Evolutionary conservation across 2,888 invertebrate species (phyloP).

Genomic region (Dicyrtomina minuta): DNA sequence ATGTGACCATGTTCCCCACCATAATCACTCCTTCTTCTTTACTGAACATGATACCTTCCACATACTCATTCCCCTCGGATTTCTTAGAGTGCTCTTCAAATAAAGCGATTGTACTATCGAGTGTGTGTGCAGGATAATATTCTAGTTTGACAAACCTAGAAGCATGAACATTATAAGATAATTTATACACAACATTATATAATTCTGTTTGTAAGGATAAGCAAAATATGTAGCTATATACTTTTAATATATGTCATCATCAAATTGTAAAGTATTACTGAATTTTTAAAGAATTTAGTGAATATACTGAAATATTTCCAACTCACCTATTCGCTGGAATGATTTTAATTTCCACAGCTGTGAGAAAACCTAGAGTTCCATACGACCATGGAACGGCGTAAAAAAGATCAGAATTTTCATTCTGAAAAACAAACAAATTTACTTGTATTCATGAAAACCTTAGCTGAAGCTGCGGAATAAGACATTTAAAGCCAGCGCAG

Average conservation of each 20-base stretch:
- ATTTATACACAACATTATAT: too few species aligned
- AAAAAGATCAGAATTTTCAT: conserved; percentile 71
- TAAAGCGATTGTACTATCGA: conserved; percentile 60
- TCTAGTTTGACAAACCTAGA: conserved; percentile 65
- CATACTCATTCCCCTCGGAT: conserved; percentile 66
- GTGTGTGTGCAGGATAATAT: conserved; percentile 65
- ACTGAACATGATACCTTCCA: conserved; percentile 71
- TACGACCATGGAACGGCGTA: conserved; percentile 82
- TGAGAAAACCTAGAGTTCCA: conserved; percentile 79
- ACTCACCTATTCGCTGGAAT: conserved; percentile 67
- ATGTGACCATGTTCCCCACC: conserved; percentile 70
- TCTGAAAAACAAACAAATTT: conserved; percentile 57
- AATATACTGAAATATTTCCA: not conserved
- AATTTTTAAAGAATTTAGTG: not conserved
- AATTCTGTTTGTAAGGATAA: not conserved
- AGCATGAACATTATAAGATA: too few species aligned
- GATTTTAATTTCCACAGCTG: conserved; percentile 72
- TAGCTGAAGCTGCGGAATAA: not conserved
- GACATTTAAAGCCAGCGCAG: too few species aligned
- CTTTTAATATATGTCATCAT: too few species aligned
- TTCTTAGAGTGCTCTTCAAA: conserved; percentile 62
- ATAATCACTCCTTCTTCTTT: conserved; percentile 72
- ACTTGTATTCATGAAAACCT: not conserved
- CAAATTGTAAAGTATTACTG: too few species aligned
- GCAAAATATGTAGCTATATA: too few species aligned